Conservation (phyloP, 2,797 vertebrate species). For the Anisognathus igniventris region DNA sequence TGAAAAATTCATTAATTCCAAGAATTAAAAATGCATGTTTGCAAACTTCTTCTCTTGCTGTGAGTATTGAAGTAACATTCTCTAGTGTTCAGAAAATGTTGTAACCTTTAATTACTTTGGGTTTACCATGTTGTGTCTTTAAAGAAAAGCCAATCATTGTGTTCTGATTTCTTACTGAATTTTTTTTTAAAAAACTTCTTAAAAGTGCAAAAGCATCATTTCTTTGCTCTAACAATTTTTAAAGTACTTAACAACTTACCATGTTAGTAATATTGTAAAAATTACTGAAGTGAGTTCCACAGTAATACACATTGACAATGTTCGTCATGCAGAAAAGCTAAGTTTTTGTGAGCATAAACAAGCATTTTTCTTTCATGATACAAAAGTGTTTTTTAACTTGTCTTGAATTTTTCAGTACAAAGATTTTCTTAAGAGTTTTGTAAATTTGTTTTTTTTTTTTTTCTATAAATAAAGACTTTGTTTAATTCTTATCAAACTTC, state of each 20-base stretch:
- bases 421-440: background rate
- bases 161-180: background rate
- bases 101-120: background rate
- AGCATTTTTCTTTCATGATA: background rate
- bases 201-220: background rate
- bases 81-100: background rate
- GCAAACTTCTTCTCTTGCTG: slow-evolving; percentile 96
- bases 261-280: background rate
- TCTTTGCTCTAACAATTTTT: background rate
- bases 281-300: background rate
- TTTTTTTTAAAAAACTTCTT: background rate
- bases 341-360: background rate
- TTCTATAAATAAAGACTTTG: background rate
- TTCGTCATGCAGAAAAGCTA: background rate
- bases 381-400: background rate
- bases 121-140: background rate
- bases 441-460: background rate
- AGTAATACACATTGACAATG: background rate
- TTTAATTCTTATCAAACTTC: background rate
- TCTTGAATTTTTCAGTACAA: background rate
- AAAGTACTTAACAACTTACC: background rate
- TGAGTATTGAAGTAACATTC: slow-evolving; percentile 76
- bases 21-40: slow-evolving; percentile 95
- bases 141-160: background rate
- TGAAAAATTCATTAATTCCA: slow-evolving; percentile 98